These are phyloP conservation scores for Seriola rivoliana DNA, from an alignment of 2,113 vertebrate species.

Conservation along the genomic window DNA sequence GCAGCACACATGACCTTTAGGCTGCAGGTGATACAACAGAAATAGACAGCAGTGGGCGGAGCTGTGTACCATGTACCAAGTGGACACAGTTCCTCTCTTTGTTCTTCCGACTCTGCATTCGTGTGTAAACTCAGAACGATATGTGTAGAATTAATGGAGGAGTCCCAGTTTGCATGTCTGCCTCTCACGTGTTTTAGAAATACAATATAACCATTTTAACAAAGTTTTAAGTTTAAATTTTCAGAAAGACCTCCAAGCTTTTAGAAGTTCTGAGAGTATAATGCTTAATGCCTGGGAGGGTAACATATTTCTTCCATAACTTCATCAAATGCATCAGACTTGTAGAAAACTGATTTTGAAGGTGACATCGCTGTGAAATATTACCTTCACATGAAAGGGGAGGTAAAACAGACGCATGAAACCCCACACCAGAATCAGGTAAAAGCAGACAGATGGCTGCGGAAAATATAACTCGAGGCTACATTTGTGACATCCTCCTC, in stretches of 20 bases:
- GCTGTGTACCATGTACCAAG: not conserved
- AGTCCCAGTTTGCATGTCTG: not conserved
- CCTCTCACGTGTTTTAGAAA: not conserved
- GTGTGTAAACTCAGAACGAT: conserved; percentile 10
- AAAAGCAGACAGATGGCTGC: not conserved
- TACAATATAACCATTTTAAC: not conserved
- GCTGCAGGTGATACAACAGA: conserved; percentile 36
- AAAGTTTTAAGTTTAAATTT: not conserved
- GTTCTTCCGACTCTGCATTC: conserved; percentile 7
- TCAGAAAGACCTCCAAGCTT: not conserved
- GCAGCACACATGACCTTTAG: conserved; percentile 57
- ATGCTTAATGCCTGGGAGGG: not conserved
- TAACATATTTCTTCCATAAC: not conserved
- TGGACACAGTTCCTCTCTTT: conserved; percentile 31
- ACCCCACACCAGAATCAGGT: not conserved
- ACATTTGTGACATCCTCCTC: conserved; percentile 34
- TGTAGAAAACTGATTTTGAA: not conserved
- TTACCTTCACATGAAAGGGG: not conserved
- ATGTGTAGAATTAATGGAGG: conserved; percentile 1
- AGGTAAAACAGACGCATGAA: conserved; percentile 1
- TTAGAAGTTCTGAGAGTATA: not conserved
- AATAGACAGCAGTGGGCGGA: conserved; percentile 22
- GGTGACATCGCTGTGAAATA: not conserved
- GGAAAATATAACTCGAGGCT: conserved; percentile 37
- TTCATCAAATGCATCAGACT: not conserved